Evolutionary conservation across 2,797 vertebrate genomes (phyloP).

Genomic region (Chelmon rostratus): DNA sequence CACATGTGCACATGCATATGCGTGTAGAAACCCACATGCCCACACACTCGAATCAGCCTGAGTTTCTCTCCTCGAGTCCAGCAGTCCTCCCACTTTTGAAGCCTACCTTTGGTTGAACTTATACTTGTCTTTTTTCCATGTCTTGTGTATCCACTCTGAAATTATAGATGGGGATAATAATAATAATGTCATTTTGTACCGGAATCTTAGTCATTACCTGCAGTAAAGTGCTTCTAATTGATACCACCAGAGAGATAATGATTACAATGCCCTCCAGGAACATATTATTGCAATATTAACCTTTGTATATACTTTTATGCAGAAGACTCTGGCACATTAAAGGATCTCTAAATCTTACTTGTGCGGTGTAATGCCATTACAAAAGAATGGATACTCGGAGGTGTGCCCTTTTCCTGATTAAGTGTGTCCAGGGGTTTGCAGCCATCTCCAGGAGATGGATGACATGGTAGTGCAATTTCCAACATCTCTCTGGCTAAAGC

Average conservation of each 20-base stretch:
- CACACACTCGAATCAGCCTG: conserved; percentile 29
- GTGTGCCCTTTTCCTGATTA: conserved; percentile 90
- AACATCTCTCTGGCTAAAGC: conserved; percentile 70
- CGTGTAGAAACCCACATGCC: conserved; percentile 18
- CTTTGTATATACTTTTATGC: conserved; percentile 94
- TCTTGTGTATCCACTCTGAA: conserved; percentile 89
- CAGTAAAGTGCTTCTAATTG: conserved; percentile 93
- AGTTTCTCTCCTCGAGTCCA: conserved; percentile 70
- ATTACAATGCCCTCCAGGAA: conserved; percentile 93
- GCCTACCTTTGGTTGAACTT: conserved; percentile 89
- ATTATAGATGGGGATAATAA: conserved; percentile 93
- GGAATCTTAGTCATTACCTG: conserved; percentile 92
- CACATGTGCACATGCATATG: conserved; percentile 25
- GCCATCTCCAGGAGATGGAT: conserved; percentile 85
- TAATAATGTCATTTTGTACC: conserved; percentile 92
- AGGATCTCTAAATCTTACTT: conserved; percentile 92
- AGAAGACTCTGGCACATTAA: conserved; percentile 90
- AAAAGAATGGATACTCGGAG: conserved; percentile 88
- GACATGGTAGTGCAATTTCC: conserved; percentile 81
- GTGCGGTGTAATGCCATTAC: conserved; percentile 87
- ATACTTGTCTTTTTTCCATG: conserved; percentile 79
- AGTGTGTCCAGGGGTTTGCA: conserved; percentile 87
- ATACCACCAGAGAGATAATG: conserved; percentile 92
- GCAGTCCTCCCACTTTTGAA: conserved; percentile 83
- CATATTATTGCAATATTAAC: conserved; percentile 93